Percentiles rank a stretch among this genome's conserved stretches.
Evolutionary conservation across 2,888 invertebrate genomes (phyloP).

Genomic region (Stenichneumon culpator): DNA sequence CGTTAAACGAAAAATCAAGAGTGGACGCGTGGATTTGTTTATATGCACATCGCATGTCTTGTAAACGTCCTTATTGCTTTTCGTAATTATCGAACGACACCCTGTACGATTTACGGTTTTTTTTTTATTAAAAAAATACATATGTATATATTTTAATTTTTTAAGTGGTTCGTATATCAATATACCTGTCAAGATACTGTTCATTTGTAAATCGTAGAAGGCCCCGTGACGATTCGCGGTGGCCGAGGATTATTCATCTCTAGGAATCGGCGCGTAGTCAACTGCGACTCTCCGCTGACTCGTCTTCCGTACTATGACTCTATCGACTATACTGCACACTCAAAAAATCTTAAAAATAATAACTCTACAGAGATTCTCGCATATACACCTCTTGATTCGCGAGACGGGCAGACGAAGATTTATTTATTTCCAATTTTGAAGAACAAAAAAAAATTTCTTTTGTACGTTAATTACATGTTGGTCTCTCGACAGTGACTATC

Average conservation of each 20-base stretch:
- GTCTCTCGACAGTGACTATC: background rate
- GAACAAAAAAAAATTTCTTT: background rate
- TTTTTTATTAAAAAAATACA: too few relatives aligned
- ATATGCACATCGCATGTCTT: slow-evolving; percentile 24
- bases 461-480: background rate
- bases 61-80: slow-evolving; percentile 30
- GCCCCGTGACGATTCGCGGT: background rate
- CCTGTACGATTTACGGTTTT: slow-evolving; percentile 37
- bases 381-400: slow-evolving; percentile 8
- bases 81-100: slow-evolving; percentile 31
- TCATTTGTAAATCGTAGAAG: slow-evolving; percentile 25
- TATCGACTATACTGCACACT: background rate
- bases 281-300: slow-evolving; percentile 35
- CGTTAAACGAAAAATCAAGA: slow-evolving; percentile 3
- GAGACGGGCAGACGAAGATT: background rate
- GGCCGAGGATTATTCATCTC: slow-evolving; percentile 15
- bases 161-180: background rate
- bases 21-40: slow-evolving; percentile 10
- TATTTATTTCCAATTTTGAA: slow-evolving; percentile 14
- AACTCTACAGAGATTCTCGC: slow-evolving; percentile 10
- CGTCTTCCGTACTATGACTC: background rate
- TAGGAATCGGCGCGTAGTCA: slow-evolving; percentile 28
- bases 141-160: too few relatives aligned
- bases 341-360: slow-evolving; percentile 40
- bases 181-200: slow-evolving; percentile 45